Evolutionary conservation across 2,113 vertebrate species (phyloP).

Genomic region (Thalassarche chlororhynchos): DNA sequence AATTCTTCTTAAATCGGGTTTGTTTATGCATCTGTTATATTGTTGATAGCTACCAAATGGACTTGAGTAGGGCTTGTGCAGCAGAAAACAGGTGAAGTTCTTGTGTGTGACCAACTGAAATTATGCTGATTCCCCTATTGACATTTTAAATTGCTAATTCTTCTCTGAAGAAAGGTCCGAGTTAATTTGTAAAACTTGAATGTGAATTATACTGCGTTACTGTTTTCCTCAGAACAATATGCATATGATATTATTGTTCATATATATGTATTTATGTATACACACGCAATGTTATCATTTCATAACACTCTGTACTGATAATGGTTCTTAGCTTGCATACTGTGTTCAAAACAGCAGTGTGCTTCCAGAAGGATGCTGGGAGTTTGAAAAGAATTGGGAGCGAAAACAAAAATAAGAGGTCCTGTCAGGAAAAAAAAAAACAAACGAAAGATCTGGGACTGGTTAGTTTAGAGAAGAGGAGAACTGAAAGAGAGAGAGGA

Average conservation of each 20-base stretch:
- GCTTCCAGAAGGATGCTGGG: background rate
- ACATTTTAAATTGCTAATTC: background rate
- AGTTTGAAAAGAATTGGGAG: background rate
- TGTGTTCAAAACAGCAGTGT: background rate
- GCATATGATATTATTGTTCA: background rate
- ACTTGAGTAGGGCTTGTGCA: background rate
- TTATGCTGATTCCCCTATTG: rapidly evolving
- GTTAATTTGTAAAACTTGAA: background rate
- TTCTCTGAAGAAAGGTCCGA: background rate
- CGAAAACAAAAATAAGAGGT: background rate
- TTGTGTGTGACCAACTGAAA: background rate
- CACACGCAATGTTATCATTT: background rate
- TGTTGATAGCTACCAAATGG: background rate
- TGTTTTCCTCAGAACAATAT: background rate
- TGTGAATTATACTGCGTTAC: background rate
- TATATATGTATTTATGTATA: background rate
- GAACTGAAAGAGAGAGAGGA: background rate
- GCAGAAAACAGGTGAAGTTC: background rate
- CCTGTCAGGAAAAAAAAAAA: background rate
- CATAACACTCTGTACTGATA: background rate
- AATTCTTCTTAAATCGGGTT: background rate
- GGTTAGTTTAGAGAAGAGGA: background rate
- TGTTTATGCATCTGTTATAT: background rate
- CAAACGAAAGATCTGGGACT: background rate
- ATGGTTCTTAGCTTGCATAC: background rate